These are phyloP conservation scores for Cremastinae sp. DNA, from an alignment of 2,888 invertebrate species.

Conservation along the genomic window DNA sequence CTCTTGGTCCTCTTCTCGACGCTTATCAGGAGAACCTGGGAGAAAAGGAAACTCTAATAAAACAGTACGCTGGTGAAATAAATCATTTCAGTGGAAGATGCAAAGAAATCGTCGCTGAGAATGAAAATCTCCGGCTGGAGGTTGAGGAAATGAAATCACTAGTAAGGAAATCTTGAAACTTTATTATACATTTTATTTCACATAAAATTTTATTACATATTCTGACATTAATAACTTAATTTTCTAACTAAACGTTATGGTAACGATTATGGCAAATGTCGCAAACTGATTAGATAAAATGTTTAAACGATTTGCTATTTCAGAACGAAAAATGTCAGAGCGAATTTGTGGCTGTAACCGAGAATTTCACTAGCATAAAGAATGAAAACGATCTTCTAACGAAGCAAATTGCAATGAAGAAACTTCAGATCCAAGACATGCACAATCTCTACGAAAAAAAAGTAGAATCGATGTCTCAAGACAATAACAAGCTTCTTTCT, in stretches of 20 bases:
- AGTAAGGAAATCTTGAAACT: conserved; percentile 66
- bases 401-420: conserved; percentile 86
- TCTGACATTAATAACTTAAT: background rate
- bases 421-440: conserved; percentile 87
- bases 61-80: conserved; percentile 87
- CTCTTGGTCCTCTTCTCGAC: conserved; percentile 87
- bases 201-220: too few species aligned
- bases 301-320: conserved; percentile 52
- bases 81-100: conserved; percentile 87
- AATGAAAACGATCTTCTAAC: conserved; percentile 81
- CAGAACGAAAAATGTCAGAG: conserved; percentile 74
- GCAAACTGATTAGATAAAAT: background rate
- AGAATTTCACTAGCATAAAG: conserved; percentile 74
- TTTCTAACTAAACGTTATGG: background rate
- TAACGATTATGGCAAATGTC: background rate
- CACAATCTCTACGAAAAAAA: conserved; percentile 88
- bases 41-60: conserved; percentile 88
- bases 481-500: conserved; percentile 85
- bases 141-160: conserved; percentile 80
- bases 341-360: conserved; percentile 73
- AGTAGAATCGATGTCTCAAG: conserved; percentile 85
- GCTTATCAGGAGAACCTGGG: conserved; percentile 89
- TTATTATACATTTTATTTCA: too few species aligned
- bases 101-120: conserved; percentile 87
- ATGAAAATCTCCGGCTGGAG: conserved; percentile 83